These are phyloP conservation scores for Galerucella nymphaeae DNA, from an alignment of 2,888 invertebrate species.

Conservation along the genomic window DNA sequence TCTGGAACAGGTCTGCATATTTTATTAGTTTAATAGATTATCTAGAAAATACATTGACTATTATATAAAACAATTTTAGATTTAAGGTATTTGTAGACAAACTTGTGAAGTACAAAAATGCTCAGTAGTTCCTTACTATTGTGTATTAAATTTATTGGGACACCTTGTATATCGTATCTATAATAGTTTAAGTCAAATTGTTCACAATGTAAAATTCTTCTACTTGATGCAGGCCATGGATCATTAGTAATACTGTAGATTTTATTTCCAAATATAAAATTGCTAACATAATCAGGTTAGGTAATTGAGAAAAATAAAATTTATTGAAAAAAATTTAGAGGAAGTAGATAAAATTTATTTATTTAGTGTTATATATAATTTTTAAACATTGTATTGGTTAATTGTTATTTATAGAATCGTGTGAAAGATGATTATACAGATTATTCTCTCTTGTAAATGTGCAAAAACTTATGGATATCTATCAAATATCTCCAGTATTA, in stretches of 20 bases:
- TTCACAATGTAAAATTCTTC: conserved; percentile 7
- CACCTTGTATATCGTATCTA: conserved; percentile 3
- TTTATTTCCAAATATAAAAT: background rate
- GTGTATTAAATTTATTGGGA: conserved; percentile 6
- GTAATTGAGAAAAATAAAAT: conserved; percentile 1
- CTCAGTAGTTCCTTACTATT: conserved; percentile 10
- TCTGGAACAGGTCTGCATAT: background rate
- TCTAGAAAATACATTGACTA: background rate
- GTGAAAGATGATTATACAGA: conserved; percentile 16
- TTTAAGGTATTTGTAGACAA: conserved; percentile 4
- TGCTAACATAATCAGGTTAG: background rate
- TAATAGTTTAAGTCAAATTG: conserved; percentile 15
- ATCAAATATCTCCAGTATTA: conserved; percentile 8
- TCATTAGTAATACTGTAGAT: background rate
- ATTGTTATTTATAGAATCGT: conserved; percentile 14
- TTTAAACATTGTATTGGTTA: conserved; percentile 15
- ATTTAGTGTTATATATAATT: conserved; percentile 20
- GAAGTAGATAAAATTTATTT: conserved; percentile 14
- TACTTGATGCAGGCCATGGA: conserved; percentile 1
- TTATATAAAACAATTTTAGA: background rate
- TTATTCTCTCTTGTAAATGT: background rate
- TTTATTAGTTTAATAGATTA: background rate
- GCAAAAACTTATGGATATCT: background rate
- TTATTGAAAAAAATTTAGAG: conserved; percentile 11
- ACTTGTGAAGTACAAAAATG: conserved; percentile 7